These are phyloP conservation scores for Atrina japonica DNA, from an alignment of 2,888 invertebrate species.

Conservation along the genomic window DNA sequence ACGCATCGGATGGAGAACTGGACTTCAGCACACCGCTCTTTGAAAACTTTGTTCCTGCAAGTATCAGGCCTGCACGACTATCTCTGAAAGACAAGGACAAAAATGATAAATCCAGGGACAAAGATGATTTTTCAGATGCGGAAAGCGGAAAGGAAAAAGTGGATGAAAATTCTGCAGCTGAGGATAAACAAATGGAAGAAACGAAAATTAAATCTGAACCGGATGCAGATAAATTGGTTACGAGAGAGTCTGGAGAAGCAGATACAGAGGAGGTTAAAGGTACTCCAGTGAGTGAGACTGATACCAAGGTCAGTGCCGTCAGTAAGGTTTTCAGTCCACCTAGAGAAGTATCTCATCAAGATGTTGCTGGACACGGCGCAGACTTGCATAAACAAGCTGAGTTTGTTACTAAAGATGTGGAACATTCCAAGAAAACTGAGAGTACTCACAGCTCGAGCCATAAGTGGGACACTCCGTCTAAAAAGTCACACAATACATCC, in stretches of 20 bases:
- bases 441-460: not conserved
- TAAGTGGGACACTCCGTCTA: not conserved
- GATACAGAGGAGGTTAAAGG: not conserved
- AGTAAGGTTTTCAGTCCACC: too few species aligned
- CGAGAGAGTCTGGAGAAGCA: not conserved
- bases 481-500: not conserved
- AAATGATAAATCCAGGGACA: not conserved
- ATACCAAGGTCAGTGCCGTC: too few species aligned
- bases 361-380: too few species aligned
- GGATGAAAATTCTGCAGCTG: not conserved
- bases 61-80: conserved; percentile 14
- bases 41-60: conserved; percentile 28
- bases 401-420: not conserved
- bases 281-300: too few species aligned
- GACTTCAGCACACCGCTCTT: conserved; percentile 30
- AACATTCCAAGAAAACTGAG: not conserved
- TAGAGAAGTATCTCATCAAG: too few species aligned
- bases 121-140: not conserved
- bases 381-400: not conserved
- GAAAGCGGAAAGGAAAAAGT: not conserved
- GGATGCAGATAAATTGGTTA: not conserved
- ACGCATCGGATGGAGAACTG: conserved; percentile 17
- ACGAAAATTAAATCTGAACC: not conserved
- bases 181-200: not conserved
- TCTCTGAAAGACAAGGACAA: conserved; percentile 14